These are phyloP conservation scores for Teinopalpus imperialis DNA, from an alignment of 2,888 invertebrate genomes.

Conservation along the genomic window DNA sequence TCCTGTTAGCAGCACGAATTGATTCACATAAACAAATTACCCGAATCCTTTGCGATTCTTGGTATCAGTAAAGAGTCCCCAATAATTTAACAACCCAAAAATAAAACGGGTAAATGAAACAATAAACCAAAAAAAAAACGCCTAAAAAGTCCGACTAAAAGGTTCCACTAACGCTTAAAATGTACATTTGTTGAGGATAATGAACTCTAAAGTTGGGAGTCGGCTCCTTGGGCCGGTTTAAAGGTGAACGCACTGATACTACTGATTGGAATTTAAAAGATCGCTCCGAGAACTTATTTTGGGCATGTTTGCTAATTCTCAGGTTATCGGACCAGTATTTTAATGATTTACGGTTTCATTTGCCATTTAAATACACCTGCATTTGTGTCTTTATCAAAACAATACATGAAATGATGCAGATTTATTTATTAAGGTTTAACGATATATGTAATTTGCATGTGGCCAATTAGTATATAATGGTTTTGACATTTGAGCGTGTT, in stretches of 20 bases:
- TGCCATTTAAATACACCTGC: conserved; percentile 39
- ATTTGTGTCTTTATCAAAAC: conserved; percentile 32
- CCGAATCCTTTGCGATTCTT: conserved; percentile 11
- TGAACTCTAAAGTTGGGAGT: conserved; percentile 63
- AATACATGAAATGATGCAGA: conserved; percentile 30
- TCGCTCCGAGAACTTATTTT: conserved; percentile 58
- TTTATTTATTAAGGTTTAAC: conserved; percentile 26
- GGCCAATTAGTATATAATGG: conserved; percentile 1
- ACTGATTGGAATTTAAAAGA: conserved; percentile 66
- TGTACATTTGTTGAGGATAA: conserved; percentile 67
- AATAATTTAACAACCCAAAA: conserved; percentile 10
- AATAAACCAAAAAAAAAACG: conserved; percentile 27
- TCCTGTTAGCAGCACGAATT: conserved; percentile 2
- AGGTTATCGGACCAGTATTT: conserved; percentile 66
- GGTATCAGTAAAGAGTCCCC: conserved; percentile 8
- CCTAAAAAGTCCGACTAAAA: conserved; percentile 34
- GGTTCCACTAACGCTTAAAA: conserved; percentile 49
- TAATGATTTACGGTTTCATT: conserved; percentile 56
- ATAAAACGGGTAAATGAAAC: conserved; percentile 32
- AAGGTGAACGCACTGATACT: conserved; percentile 71
- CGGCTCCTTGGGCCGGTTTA: conserved; percentile 67
- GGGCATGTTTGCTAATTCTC: conserved; percentile 62
- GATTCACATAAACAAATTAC: neutral
- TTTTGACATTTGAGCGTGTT: conserved; percentile 2
- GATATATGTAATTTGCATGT: conserved; percentile 29